Percentiles rank a stretch among this genome's conserved stretches.
Evolutionary conservation across 1,140 invertebrate species (phyloP).

Genomic region (Harlomillsia oculata): DNA sequence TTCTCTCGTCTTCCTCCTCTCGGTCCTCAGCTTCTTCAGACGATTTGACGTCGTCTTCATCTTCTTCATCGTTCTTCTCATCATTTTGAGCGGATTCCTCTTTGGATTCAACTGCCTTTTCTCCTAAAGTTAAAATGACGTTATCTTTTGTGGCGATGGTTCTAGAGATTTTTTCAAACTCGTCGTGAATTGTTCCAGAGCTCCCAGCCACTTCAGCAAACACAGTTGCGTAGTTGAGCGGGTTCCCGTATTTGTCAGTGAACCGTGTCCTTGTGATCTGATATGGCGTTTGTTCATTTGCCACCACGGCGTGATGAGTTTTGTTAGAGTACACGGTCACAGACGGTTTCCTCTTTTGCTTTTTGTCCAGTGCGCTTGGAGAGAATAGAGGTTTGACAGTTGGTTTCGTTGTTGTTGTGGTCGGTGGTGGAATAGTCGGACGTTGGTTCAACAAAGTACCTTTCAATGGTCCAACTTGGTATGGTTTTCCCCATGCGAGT

Average conservation of each 20-base stretch:
- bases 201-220: conserved; percentile 19
- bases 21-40: not conserved
- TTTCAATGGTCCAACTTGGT: conserved; percentile 9
- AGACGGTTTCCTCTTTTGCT: not conserved
- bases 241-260: conserved; percentile 8
- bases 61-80: not conserved
- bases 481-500: conserved; percentile 13
- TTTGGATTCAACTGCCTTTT: not conserved
- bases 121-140: not conserved
- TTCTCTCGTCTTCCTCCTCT: not conserved
- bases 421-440: not conserved
- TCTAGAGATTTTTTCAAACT: conserved; percentile 15
- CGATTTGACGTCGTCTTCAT: not conserved
- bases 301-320: conserved; percentile 15
- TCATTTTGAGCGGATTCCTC: not conserved
- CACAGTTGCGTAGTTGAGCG: conserved; percentile 14
- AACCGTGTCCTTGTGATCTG: not conserved
- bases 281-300: conserved; percentile 1
- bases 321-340: conserved; percentile 4
- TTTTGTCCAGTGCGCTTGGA: conserved; percentile 2
- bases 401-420: conserved; percentile 10
- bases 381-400: conserved; percentile 17
- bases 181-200: conserved; percentile 21
- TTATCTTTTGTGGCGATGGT: not conserved
- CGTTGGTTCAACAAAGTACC: too few relatives aligned